These are phyloP conservation scores for Drosophila funebris DNA, from an alignment of 1,140 invertebrate genomes.

Conservation along the genomic window DNA sequence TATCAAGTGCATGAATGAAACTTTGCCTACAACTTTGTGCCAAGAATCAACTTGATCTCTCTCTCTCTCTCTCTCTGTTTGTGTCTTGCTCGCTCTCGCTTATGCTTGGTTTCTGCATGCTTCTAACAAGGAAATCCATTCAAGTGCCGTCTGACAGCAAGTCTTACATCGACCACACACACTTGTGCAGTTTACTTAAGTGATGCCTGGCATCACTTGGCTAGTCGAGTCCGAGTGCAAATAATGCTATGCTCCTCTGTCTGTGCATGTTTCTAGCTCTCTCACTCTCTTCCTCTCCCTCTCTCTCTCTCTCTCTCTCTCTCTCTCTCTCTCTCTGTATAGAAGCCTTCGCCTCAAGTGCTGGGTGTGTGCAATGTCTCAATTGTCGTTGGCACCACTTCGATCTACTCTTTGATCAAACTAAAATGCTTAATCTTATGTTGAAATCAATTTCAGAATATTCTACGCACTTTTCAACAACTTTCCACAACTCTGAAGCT, in stretches of 20 bases:
- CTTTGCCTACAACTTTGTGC: slow-evolving; percentile 42
- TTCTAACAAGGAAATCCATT: slow-evolving; percentile 72
- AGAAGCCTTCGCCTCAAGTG: background rate
- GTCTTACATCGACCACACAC: slow-evolving; percentile 3
- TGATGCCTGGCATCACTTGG: slow-evolving; percentile 27
- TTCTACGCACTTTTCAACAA: too few species aligned
- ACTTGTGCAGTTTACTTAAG: slow-evolving; percentile 35
- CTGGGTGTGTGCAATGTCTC: background rate
- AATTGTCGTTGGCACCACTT: background rate
- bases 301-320: background rate
- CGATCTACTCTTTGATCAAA: background rate
- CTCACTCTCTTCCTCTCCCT: background rate
- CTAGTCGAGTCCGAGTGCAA: slow-evolving; percentile 22
- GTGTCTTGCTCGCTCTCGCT: slow-evolving; percentile 17
- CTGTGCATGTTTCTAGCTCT: too few species aligned
- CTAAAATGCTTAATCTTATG: too few species aligned
- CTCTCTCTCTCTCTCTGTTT: background rate
- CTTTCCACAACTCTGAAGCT: too few species aligned
- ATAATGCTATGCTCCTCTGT: background rate
- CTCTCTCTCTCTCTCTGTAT: background rate
- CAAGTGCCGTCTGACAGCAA: slow-evolving; percentile 42
- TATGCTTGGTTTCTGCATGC: slow-evolving; percentile 22
- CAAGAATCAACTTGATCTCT: background rate
- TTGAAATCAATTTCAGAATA: too few species aligned
- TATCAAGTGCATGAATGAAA: slow-evolving; percentile 49